Conservation (phyloP, 2,797 vertebrate species). For the Scolopax bukidnonensis region DNA sequence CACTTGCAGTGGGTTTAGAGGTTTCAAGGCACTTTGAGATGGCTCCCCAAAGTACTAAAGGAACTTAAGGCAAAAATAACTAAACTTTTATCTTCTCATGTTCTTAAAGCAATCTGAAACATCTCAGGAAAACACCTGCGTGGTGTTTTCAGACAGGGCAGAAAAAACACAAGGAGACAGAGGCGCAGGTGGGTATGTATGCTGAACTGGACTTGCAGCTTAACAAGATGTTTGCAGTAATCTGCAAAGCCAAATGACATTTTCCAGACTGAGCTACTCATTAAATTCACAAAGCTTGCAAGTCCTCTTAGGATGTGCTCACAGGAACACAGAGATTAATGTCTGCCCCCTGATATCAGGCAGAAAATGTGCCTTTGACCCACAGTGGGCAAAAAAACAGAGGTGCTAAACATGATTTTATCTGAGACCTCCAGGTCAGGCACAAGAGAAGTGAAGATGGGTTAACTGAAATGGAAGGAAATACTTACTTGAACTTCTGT, state of each 20-base stretch:
- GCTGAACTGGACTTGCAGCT: background rate
- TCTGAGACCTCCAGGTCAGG: background rate
- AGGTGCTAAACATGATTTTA: background rate
- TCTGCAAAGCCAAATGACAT: background rate
- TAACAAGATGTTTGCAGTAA: background rate
- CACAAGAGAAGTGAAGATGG: background rate
- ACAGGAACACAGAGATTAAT: background rate
- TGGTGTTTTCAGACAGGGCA: background rate
- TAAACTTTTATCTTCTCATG: background rate
- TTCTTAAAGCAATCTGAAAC: background rate
- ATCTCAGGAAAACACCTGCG: background rate
- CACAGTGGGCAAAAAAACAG: background rate
- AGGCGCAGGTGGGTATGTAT: no score
- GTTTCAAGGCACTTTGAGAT: background rate
- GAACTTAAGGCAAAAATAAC: background rate
- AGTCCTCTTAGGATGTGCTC: background rate
- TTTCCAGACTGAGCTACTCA: background rate
- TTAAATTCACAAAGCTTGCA: background rate
- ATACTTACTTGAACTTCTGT: background rate
- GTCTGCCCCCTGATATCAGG: background rate
- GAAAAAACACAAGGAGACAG: background rate
- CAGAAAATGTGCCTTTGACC: background rate
- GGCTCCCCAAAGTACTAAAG: background rate
- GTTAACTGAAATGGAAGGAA: conserved; percentile 1
- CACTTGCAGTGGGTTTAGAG: background rate